Evolutionary conservation across 2,113 vertebrate genomes (phyloP), one percentile per base, ranked within the genome.

Genomic region (Poeciliopsis prolifica): DNA sequence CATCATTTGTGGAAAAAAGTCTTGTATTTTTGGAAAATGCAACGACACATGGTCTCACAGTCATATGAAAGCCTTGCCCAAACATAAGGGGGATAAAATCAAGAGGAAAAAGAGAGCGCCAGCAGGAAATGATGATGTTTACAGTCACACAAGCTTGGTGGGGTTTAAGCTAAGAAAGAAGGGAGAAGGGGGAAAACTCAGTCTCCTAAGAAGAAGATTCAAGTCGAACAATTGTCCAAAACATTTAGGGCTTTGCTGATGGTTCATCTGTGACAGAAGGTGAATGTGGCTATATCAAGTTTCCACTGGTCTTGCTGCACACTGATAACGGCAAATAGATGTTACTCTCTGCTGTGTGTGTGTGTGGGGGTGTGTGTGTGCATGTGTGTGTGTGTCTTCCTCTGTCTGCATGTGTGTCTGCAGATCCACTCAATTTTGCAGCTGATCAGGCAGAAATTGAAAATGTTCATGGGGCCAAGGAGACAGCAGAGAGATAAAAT

Each of bases 371-470:
- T 28, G 28, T 26, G 24, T 68, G 0, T 35, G 10, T 69, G 19
- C 14, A 2, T 76, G 65, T 29, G 58, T 67, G 33, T 40, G 11
- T 64, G 68, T 67, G 70, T 63, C n/a, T 8, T 54, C 48, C 15
- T 24, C 19, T 42, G 68, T 42, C 29, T 77, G 42, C 35, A 17
- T 33, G 48, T 61, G 74, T 61, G 37, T 71, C 62, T 65, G 71
- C 69, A 78, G 68, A 82, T 61, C 28, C 73, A 78, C 61, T 91
- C 76, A 85, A 84, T 87, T 88, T 88, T 82, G 79, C 76, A 80
- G 78, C 82, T 87, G 85, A 84, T 91, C 84, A 85, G 76, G 80
- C 73, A 90, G 92, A 89, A 91, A 89, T 90, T 81, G 69, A 83
- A 81, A 82, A 79, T 70, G 73, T 82, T 78, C 70, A 86, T 60